A percentile compares a stretch with the other conserved stretches of the same genome.
phyloP scores from a whole-genome alignment of 2,113 vertebrate species.

The Pteronura brasiliensis region DNA sequence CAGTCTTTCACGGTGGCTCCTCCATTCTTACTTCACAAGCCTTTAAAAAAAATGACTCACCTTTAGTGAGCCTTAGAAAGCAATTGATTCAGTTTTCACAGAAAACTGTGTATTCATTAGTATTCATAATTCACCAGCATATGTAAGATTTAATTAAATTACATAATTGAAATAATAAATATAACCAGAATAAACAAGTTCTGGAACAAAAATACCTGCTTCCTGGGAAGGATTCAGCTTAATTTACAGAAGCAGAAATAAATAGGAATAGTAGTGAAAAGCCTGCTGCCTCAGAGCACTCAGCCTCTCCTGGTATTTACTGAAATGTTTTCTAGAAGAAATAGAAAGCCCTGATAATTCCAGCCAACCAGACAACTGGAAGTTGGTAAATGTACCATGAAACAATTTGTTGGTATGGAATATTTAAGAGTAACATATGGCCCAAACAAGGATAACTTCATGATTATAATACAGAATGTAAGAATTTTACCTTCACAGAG shows the following conservation, averaged over 20 bases:
- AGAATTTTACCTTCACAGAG: neutral
- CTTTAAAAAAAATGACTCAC: neutral
- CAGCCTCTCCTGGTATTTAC: neutral
- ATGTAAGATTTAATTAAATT: slow-evolving; percentile 33
- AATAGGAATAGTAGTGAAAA: neutral
- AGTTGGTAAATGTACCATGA: neutral
- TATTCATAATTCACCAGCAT: neutral
- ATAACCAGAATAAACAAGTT: neutral
- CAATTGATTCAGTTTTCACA: neutral
- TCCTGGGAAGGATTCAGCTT: neutral
- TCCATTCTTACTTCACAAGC: neutral
- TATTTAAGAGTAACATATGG: slow-evolving; percentile 1
- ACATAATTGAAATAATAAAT: slow-evolving; percentile 24
- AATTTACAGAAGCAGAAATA: neutral
- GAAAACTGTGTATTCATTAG: neutral
- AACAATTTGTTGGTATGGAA: neutral
- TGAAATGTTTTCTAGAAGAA: slow-evolving; percentile 13
- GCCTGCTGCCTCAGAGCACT: neutral
- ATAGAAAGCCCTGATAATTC: neutral
- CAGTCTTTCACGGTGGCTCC: neutral
- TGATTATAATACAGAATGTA: neutral
- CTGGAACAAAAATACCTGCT: slow-evolving; percentile 1
- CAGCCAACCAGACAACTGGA: neutral
- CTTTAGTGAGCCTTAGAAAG: neutral
- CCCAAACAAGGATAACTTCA: neutral